phyloP scores from a whole-genome alignment of 2,797 vertebrate genomes.

The Lateolabrax maculatus region DNA sequence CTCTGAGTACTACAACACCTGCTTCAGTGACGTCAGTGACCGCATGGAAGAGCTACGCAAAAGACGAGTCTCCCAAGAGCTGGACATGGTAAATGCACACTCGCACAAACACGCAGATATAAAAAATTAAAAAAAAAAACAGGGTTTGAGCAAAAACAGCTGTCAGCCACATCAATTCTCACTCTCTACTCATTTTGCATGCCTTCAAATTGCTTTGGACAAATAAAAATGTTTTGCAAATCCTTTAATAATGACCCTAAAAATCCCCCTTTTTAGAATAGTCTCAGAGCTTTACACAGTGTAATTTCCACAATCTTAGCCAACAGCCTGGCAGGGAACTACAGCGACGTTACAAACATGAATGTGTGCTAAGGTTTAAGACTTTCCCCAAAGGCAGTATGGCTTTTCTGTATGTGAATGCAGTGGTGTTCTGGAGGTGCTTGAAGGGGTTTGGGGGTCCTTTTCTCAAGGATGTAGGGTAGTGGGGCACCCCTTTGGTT shows the following conservation, averaged over 20 bases:
- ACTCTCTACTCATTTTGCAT: conserved; percentile 1
- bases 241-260: conserved; percentile 40
- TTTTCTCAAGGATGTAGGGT: conserved; percentile 79
- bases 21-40: conserved; percentile 95
- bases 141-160: conserved; percentile 7
- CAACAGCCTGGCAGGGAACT: conserved; percentile 41
- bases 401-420: conserved; percentile 51
- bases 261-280: conserved; percentile 6
- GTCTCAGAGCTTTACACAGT: conserved; percentile 24
- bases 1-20: conserved; percentile 98
- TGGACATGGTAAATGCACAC: conserved; percentile 88
- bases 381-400: conserved; percentile 39
- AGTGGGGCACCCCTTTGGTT: conserved; percentile 83
- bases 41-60: conserved; percentile 98
- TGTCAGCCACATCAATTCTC: not conserved
- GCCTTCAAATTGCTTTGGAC: conserved; percentile 24
- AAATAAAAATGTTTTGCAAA: conserved; percentile 31
- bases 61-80: conserved; percentile 93
- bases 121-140: not conserved
- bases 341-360: conserved; percentile 2
- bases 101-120: not conserved
- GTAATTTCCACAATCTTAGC: conserved; percentile 43
- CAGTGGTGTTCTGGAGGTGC: conserved; percentile 45
- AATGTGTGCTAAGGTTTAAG: conserved; percentile 48
- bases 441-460: conserved; percentile 26